These are phyloP conservation scores for Apodemus speciosus DNA, from an alignment of 2,113 vertebrate species.

Conservation along the genomic window DNA sequence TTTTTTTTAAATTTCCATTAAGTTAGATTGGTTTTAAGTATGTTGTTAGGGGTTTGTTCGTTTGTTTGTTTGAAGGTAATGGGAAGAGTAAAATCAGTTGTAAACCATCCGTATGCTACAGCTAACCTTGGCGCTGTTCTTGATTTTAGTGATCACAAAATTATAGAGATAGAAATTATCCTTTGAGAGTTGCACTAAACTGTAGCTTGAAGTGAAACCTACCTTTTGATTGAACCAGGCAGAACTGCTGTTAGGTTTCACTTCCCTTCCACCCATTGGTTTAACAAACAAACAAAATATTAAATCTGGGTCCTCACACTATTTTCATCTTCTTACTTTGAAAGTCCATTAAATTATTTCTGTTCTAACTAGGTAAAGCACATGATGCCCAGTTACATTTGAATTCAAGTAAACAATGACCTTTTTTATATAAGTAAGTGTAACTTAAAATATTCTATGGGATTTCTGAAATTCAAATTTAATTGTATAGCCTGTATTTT, in stretches of 20 bases:
- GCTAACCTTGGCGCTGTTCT: not conserved
- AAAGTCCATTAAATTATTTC: conserved; percentile 20
- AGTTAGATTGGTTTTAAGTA: conserved; percentile 48
- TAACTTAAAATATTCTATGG: not conserved
- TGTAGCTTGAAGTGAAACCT: conserved; percentile 29
- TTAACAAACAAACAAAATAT: conserved; percentile 29
- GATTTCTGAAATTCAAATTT: conserved; percentile 34
- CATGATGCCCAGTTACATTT: conserved; percentile 26
- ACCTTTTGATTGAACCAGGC: not conserved
- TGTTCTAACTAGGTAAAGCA: conserved; percentile 29
- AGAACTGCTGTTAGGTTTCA: conserved; percentile 15
- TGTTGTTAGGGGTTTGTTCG: not conserved
- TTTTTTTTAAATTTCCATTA: not conserved
- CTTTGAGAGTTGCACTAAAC: conserved; percentile 39
- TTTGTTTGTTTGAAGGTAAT: conserved; percentile 35
- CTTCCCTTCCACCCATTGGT: not conserved
- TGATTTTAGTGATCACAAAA: not conserved
- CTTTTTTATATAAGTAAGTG: not conserved
- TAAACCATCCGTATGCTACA: conserved; percentile 29
- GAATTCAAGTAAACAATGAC: conserved; percentile 37
- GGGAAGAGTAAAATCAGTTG: conserved; percentile 57
- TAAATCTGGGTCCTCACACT: not conserved
- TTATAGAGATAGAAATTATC: not conserved
- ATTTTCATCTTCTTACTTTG: conserved; percentile 3
- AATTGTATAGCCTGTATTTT: conserved; percentile 24